Evolutionary conservation across 2,113 vertebrate genomes (phyloP).

Genomic region (Dipodomys spectabilis): DNA sequence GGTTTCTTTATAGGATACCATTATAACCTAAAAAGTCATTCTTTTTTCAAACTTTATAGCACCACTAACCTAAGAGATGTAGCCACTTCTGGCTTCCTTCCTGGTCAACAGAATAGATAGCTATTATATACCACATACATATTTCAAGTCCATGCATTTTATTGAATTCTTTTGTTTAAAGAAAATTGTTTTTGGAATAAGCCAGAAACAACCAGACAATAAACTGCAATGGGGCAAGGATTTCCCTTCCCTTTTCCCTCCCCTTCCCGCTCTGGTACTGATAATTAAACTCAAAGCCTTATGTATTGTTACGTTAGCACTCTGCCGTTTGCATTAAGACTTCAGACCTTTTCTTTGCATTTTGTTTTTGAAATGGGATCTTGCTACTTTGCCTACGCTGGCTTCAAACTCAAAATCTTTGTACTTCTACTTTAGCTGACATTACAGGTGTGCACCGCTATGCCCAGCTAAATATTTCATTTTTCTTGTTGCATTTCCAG

Average conservation of each 20-base stretch:
- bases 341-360: too few species aligned
- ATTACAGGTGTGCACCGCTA: too few species aligned
- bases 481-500: conserved; percentile 12
- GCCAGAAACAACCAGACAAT: not conserved
- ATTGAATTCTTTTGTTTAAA: conserved; percentile 43
- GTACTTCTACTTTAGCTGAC: too few species aligned
- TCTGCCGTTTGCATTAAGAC: too few species aligned
- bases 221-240: not conserved
- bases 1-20: not conserved
- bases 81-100: not conserved
- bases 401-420: too few species aligned
- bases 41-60: conserved; percentile 7
- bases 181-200: not conserved
- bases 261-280: too few species aligned
- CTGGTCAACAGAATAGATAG: not conserved
- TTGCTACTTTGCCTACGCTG: too few species aligned
- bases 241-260: too few species aligned
- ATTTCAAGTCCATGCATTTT: conserved; percentile 35
- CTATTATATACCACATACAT: not conserved
- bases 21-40: conserved; percentile 30
- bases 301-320: too few species aligned
- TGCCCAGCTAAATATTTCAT: not conserved
- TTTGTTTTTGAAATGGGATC: too few species aligned
- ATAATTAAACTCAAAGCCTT: too few species aligned
- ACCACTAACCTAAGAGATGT: not conserved